Percentiles rank a stretch among this genome's conserved stretches.
These are phyloP conservation scores for Hypomecis atomaria DNA, from an alignment of 2,888 invertebrate species.

Conservation along the genomic window DNA sequence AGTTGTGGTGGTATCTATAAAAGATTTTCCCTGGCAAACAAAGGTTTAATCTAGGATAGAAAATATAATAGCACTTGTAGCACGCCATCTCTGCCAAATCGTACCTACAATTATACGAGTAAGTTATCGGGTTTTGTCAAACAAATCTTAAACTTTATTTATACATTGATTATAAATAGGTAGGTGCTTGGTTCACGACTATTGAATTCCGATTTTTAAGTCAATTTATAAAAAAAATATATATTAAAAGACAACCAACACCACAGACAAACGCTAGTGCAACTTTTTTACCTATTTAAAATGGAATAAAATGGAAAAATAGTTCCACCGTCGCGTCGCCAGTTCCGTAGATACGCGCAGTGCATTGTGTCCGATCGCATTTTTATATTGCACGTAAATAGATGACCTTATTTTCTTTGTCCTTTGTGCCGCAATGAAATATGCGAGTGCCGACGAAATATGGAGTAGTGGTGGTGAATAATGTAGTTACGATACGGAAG, in stretches of 20 bases:
- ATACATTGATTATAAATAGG: too few species aligned
- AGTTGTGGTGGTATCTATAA: too few species aligned
- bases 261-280: not conserved
- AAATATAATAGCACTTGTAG: too few species aligned
- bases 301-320: slow-evolving; percentile 72
- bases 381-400: slow-evolving; percentile 45
- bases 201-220: too few species aligned
- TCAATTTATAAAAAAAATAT: not conserved
- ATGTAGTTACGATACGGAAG: slow-evolving; percentile 12
- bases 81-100: too few species aligned
- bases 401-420: slow-evolving; percentile 36
- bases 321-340: slow-evolving; percentile 67
- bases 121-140: too few species aligned
- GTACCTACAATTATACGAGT: too few species aligned
- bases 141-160: too few species aligned
- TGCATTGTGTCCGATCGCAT: slow-evolving; percentile 51
- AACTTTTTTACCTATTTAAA: slow-evolving; percentile 71
- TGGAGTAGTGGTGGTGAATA: slow-evolving; percentile 15
- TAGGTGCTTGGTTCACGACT: too few species aligned
- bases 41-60: too few species aligned
- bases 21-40: too few species aligned
- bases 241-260: not conserved
- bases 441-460: slow-evolving; percentile 20
- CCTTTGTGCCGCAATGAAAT: slow-evolving; percentile 29
- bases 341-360: slow-evolving; percentile 48